A percentile compares a stretch with the other conserved stretches of the same genome.
Evolutionary conservation across 2,888 invertebrate genomes (phyloP).

Genomic region (Charanyca ferruginea): DNA sequence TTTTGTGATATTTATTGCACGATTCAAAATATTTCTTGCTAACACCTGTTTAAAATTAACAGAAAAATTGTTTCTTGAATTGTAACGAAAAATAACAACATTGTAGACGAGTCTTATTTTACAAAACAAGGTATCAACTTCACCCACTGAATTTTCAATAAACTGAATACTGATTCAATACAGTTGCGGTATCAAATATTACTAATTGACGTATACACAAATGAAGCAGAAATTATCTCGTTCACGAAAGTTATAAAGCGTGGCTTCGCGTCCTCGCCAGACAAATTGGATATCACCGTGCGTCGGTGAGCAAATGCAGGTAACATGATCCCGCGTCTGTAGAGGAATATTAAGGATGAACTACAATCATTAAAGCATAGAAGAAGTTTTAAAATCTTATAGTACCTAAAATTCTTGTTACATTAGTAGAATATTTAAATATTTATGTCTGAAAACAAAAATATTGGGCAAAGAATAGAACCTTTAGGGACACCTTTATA

Average conservation of each 20-base stretch:
- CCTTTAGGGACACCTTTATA: conserved; percentile 20
- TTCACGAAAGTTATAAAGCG: conserved; percentile 56
- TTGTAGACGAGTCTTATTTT: not conserved
- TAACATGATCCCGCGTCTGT: conserved; percentile 60
- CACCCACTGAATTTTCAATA: not conserved
- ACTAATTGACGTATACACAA: conserved; percentile 42
- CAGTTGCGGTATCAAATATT: conserved; percentile 31
- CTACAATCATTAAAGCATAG: not conserved
- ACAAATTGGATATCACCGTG: conserved; percentile 76
- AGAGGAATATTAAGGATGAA: not conserved
- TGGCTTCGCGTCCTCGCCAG: conserved; percentile 74
- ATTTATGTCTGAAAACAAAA: not conserved
- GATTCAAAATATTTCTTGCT: not conserved
- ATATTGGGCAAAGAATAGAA: conserved; percentile 1
- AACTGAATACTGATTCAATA: conserved; percentile 8
- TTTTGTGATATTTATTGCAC: not conserved
- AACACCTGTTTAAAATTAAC: not conserved
- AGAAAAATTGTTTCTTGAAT: not conserved
- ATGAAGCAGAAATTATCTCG: conserved; percentile 53
- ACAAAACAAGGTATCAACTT: conserved; percentile 2
- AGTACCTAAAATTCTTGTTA: not conserved
- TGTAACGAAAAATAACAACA: not conserved
- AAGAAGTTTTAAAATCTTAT: no score
- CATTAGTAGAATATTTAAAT: not conserved
- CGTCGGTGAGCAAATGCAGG: conserved; percentile 74